Conservation (phyloP, 2,888 invertebrate genomes). For the Apamea sordens region DNA sequence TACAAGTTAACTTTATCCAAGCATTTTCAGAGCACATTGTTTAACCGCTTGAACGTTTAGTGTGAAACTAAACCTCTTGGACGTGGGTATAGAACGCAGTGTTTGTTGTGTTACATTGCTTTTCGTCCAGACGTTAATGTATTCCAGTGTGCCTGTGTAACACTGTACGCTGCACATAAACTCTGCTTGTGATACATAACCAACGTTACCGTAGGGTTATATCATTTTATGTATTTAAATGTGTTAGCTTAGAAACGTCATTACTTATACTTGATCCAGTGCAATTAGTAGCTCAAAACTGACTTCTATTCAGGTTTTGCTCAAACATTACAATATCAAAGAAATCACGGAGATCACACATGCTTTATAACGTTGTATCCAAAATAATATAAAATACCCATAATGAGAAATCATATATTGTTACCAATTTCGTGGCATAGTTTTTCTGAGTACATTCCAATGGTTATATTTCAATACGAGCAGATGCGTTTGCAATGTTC, state of each 20-base stretch:
- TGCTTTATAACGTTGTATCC: slow-evolving; percentile 31
- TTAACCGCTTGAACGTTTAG: slow-evolving; percentile 63
- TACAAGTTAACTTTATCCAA: slow-evolving; percentile 50
- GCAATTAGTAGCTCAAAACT: slow-evolving; percentile 52
- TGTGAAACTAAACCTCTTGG: slow-evolving; percentile 57
- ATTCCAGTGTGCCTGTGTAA: slow-evolving; percentile 65
- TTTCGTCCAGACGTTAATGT: slow-evolving; percentile 51
- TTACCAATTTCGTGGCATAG: slow-evolving; percentile 61
- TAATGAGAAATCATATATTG: slow-evolving; percentile 47
- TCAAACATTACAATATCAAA: slow-evolving; percentile 56
- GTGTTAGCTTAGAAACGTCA: slow-evolving; percentile 57
- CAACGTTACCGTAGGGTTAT: slow-evolving; percentile 76
- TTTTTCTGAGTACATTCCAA: slow-evolving; percentile 65
- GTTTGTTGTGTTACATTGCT: slow-evolving; percentile 61
- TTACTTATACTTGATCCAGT: slow-evolving; percentile 31
- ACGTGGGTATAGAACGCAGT: slow-evolving; percentile 39
- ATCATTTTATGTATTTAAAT: slow-evolving; percentile 54
- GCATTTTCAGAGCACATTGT: slow-evolving; percentile 59
- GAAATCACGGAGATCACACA: slow-evolving; percentile 72
- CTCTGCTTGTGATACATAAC: slow-evolving; percentile 74
- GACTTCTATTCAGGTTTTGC: slow-evolving; percentile 27
- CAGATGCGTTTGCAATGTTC: slow-evolving; percentile 51
- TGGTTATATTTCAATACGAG: slow-evolving; percentile 47
- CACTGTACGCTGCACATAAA: slow-evolving; percentile 63
- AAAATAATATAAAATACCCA: slow-evolving; percentile 20